Conservation (phyloP, 2,113 vertebrate genomes). For the Macquaria australasica region DNA sequence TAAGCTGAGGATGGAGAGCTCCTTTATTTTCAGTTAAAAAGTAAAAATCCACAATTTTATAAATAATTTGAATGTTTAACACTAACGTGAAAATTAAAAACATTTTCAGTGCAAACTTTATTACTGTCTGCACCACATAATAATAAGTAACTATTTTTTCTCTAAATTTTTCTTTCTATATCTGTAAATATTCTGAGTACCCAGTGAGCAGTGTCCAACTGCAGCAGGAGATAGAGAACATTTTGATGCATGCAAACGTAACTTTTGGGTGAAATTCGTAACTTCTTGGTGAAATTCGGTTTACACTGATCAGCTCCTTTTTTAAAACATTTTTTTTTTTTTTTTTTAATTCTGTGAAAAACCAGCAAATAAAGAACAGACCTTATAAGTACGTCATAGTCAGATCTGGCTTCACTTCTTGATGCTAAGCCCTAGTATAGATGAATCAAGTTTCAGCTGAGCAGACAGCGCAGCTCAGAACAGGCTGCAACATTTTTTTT, state of each 20-base stretch:
- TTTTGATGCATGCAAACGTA: neutral
- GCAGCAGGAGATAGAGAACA: neutral
- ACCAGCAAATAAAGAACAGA: too few relatives aligned
- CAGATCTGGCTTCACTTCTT: neutral
- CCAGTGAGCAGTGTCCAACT: neutral
- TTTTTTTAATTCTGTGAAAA: too few relatives aligned
- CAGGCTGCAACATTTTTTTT: neutral
- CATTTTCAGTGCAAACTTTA: neutral
- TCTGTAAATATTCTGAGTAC: neutral
- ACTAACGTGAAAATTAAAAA: neutral
- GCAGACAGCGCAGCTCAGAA: neutral
- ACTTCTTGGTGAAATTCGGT: neutral
- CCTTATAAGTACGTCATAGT: neutral
- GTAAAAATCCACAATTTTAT: neutral
- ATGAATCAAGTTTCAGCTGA: neutral
- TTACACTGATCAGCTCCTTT: neutral
- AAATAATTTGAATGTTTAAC: neutral
- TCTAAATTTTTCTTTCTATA: neutral
- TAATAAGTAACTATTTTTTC: too few relatives aligned
- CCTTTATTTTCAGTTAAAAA: neutral
- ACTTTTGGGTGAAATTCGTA: neutral
- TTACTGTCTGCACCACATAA: too few relatives aligned
- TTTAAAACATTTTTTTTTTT: too few relatives aligned
- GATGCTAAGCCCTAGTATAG: neutral
- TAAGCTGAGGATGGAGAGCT: neutral